These are phyloP conservation scores for Hirtodrosophila histrioides DNA, from an alignment of 2,888 invertebrate genomes.

Conservation along the genomic window DNA sequence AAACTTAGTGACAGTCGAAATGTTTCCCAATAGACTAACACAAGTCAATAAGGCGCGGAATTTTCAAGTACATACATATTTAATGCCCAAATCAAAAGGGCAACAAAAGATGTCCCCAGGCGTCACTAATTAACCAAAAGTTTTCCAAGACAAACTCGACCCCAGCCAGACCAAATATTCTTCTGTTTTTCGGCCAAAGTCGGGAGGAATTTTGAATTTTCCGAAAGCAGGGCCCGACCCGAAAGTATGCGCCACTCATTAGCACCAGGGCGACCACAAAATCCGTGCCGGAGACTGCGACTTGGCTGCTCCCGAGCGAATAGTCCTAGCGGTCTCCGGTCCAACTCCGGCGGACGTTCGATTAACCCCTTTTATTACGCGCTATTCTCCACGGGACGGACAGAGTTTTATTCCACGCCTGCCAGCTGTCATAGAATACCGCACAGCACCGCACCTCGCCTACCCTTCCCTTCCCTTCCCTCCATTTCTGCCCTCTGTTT, in stretches of 20 bases:
- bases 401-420: conserved; percentile 15
- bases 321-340: conserved; percentile 24
- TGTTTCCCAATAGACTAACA: conserved; percentile 56
- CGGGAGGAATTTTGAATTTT: conserved; percentile 34
- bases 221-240: neutral
- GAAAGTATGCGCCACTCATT: conserved; percentile 42
- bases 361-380: conserved; percentile 79
- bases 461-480: neutral
- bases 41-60: conserved; percentile 42
- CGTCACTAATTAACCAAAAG: conserved; percentile 75
- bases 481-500: conserved; percentile 20
- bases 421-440: conserved; percentile 63
- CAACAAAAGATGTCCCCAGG: conserved; percentile 70
- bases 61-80: conserved; percentile 48
- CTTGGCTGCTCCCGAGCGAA: conserved; percentile 53
- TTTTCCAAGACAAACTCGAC: conserved; percentile 19
- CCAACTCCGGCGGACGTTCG: conserved; percentile 50
- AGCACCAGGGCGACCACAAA: conserved; percentile 46
- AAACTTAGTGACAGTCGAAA: conserved; percentile 32
- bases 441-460: neutral
- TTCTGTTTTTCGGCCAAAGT: conserved; percentile 20
- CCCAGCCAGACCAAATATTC: conserved; percentile 12
- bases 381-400: conserved; percentile 65
- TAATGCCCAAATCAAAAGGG: conserved; percentile 56
- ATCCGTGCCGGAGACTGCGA: conserved; percentile 36